A percentile compares a stretch with the other conserved stretches of the same genome.
Conservation (phyloP, 1,140 invertebrate genomes). For the Leptopilina boulardi region DNA sequence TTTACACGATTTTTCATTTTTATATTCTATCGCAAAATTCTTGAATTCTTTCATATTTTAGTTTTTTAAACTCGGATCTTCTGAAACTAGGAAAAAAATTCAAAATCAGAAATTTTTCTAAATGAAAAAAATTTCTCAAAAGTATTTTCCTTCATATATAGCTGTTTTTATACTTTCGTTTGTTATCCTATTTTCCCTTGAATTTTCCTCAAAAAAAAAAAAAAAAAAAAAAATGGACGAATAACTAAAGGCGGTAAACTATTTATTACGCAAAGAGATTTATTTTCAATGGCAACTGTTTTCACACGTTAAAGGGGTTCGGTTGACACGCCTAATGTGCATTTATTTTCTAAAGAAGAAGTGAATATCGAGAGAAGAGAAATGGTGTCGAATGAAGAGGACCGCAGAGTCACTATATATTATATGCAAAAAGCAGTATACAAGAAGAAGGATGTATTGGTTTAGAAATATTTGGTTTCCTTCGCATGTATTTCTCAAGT, state of each 20-base stretch:
- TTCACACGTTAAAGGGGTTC: conserved; percentile 45
- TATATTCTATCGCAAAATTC: no score
- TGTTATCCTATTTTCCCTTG: no score
- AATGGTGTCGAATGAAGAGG: conserved; percentile 35
- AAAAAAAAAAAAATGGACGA: no score
- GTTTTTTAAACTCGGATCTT: no score
- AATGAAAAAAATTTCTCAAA: no score
- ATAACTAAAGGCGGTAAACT: not conserved
- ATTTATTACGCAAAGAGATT: conserved; percentile 50
- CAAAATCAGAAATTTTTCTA: no score
- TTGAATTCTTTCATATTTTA: no score
- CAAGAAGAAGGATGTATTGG: conserved; percentile 26
- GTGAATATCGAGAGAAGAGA: conserved; percentile 46
- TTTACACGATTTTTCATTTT: no score
- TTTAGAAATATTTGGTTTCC: not conserved
- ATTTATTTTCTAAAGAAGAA: conserved; percentile 49
- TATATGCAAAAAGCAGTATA: conserved; percentile 24
- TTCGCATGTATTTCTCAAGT: not conserved
- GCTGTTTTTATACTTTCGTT: no score
- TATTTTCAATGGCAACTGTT: conserved; percentile 47
- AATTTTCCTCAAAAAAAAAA: no score
- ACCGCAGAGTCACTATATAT: conserved; percentile 22
- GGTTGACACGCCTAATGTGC: conserved; percentile 54
- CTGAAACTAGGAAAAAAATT: not conserved
- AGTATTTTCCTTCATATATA: no score